These are phyloP conservation scores for Sebastes alutus DNA, from an alignment of 2,797 vertebrate genomes.

Conservation along the genomic window DNA sequence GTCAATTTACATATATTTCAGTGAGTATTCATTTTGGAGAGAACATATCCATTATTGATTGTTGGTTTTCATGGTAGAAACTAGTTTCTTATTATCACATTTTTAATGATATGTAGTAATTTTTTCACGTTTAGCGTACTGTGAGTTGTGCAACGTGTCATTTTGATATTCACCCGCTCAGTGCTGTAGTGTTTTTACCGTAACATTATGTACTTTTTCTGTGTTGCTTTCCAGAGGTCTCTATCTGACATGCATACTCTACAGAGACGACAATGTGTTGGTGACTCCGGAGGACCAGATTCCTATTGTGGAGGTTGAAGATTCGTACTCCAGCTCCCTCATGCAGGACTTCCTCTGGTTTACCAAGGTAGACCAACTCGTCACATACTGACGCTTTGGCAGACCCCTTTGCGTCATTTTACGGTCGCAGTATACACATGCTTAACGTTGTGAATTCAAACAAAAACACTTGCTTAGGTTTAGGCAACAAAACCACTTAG, in stretches of 20 bases:
- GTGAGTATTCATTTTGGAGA: neutral
- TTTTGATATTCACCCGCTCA: neutral
- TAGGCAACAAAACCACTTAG: no score
- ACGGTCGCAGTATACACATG: no score
- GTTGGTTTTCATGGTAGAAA: neutral
- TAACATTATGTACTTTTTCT: neutral
- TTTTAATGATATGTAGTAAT: neutral
- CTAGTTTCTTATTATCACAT: neutral
- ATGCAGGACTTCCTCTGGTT: conserved; percentile 96
- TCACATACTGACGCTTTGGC: no score
- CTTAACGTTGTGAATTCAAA: no score
- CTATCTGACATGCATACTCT: conserved; percentile 89
- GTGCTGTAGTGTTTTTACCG: neutral
- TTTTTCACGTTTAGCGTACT: neutral
- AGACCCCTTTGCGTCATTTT: no score
- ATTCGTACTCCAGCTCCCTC: conserved; percentile 89
- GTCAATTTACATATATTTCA: neutral
- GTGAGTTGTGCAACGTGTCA: neutral
- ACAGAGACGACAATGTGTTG: conserved; percentile 90
- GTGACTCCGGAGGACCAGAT: conserved; percentile 94
- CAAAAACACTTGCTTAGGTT: no score
- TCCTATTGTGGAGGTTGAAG: conserved; percentile 91
- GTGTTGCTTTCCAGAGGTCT: conserved; percentile 81
- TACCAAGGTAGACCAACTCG: conserved; percentile 84
- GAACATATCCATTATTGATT: neutral